phyloP scores from a whole-genome alignment of 2,797 vertebrate genomes.

The Syndactyla subalaris region DNA sequence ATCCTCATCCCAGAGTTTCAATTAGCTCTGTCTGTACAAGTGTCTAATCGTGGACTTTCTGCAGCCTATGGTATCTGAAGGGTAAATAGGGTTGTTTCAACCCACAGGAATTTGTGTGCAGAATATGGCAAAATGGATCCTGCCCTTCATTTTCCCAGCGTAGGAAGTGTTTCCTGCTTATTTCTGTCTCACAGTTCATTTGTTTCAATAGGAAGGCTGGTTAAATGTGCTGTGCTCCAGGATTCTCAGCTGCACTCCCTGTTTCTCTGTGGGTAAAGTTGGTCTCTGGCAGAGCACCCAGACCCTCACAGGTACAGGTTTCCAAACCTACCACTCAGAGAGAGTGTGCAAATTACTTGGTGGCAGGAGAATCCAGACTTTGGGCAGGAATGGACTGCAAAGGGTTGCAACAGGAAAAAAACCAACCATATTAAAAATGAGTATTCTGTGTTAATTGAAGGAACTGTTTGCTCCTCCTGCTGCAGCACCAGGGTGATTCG shows the following conservation, averaged over 20 bases:
- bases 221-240: neutral
- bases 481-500: neutral
- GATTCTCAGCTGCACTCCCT: neutral
- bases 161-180: neutral
- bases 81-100: neutral
- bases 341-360: fast-evolving
- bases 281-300: neutral
- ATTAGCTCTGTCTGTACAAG: conserved; percentile 5
- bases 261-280: fast-evolving
- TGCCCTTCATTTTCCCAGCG: neutral
- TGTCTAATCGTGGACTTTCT: neutral
- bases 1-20: neutral
- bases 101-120: fast-evolving
- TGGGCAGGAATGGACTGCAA: neutral
- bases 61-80: neutral
- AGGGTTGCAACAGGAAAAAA: fast-evolving
- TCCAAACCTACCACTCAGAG: neutral
- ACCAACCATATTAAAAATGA: fast-evolving
- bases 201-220: neutral
- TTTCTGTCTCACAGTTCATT: neutral
- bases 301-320: fast-evolving
- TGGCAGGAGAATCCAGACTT: neutral
- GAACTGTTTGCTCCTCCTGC: neutral
- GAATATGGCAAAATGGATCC: neutral
- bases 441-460: fast-evolving